Base-by-base conservation (phyloP, 2,888 invertebrate genomes). In the Apotomis betuletana region DNA sequence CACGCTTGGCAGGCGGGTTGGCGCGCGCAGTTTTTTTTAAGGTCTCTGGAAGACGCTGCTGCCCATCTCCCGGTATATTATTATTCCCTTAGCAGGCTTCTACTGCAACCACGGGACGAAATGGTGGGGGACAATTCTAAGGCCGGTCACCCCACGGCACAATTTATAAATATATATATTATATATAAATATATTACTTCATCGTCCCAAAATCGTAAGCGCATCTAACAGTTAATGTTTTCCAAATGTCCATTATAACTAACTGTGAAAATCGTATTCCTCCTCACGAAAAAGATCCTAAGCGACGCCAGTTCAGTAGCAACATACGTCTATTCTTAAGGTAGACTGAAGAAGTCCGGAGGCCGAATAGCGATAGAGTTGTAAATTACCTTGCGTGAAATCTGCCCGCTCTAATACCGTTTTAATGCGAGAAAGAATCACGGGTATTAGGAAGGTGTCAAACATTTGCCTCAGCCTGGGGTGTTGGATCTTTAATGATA, bases 371-470 rank as follows among this genome's bases (percentile, higher is more conserved):
- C 71, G 77, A 85, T 85, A 81, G 80, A 85, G 85, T 82, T 82
- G 79, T 84, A 81, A 85, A 82, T 81, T 81, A 80, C 80, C 77
- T 59, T 69, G 77, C 77, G 77, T 75, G 77, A 77, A 79, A 77
- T 76, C 75, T 58, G 75, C 79, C 78, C 72, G 76, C 70, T 72
- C 77, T 83, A 82, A 83, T 85, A 77, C 74, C 44, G 73, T 79
- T 80, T 79, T 84, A 84, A 86, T 84, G 81, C 81, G 80, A 76
- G 69, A 71, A 74, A 41, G 76, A 77, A 65, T 61, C 54, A 12
- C 8, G 38, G 38, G 13, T 27, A 65, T 70, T 75, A 65, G 68
- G 13, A 64, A 70, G 73, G 74, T 75, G 67, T 52, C 63, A 67
- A 67, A 52, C 12, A 63, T 70, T 65, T 60, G 69, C 15, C 6